phyloP scores from a whole-genome alignment of 2,797 vertebrate species.

The Hafferia zeledoni region DNA sequence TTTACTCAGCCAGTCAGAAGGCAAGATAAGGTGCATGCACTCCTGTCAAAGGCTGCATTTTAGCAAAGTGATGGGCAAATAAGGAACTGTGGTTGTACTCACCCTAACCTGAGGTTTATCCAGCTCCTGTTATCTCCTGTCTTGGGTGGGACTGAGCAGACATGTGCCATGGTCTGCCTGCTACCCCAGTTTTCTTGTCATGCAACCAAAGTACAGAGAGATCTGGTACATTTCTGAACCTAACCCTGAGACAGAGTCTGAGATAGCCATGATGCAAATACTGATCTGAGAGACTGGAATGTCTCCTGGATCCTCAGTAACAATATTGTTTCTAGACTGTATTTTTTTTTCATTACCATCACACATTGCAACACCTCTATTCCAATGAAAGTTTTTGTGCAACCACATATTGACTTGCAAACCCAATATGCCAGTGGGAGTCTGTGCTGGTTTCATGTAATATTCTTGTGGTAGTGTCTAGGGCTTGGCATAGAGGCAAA shows the following conservation, averaged over 20 bases:
- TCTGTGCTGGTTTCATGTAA: background rate
- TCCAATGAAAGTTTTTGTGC: background rate
- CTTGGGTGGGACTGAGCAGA: background rate
- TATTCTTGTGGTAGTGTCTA: background rate
- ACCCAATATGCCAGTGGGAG: fast-evolving
- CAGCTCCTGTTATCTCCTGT: background rate
- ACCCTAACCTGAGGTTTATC: background rate
- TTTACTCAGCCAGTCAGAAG: background rate
- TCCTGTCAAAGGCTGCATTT: background rate
- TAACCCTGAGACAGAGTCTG: background rate
- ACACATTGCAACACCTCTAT: background rate
- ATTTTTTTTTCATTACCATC: background rate
- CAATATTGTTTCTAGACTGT: background rate
- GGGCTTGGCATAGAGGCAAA: background rate
- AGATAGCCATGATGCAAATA: background rate
- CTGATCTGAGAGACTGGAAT: background rate
- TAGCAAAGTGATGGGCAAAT: background rate
- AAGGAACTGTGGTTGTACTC: background rate
- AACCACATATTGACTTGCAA: background rate
- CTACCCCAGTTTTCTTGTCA: background rate
- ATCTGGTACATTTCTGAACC: background rate
- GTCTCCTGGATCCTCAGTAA: background rate
- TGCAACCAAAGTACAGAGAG: background rate
- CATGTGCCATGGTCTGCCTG: background rate
- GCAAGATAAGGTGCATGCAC: background rate